Evolutionary conservation across 2,888 invertebrate species (phyloP), one percentile per base, ranked within the genome.

Genomic region (Agrilus biguttatus): DNA sequence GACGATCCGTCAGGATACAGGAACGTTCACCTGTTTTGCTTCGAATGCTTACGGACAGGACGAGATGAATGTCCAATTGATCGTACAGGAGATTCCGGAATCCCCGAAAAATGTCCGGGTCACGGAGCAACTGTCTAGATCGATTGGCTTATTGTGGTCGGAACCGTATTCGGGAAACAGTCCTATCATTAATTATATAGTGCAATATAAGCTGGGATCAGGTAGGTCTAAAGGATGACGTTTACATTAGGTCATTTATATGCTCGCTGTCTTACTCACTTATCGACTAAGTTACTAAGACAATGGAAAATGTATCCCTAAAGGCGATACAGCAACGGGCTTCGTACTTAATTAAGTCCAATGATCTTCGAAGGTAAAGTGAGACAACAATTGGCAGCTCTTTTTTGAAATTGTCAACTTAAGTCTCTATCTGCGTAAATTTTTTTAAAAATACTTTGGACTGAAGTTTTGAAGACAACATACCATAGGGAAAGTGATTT

Each of bases 41-140:
- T 82, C 83, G 53, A 95, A 93, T 66, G 76, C 83, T 40, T 93
- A 87, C 59, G 95, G 93, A 8, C 82, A 84, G 54, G 92, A 91
- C 57, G 84, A 88, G 64, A 86, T 90, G 79, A 80, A 84, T 41
- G 86, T 91, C 62, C 86, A 90, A 60, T 74, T 93, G 47, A 83
- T 90, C 41, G 87, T 93, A 23, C 88, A 92, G 72, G 82, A 92
- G 73, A 83, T 85, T 36, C 91, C 92, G 1, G 92, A 92, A 65
- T 80, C 86, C 62, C 91, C 92, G 4, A 80, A 83, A 60, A 87
- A 88, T 60, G 78, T 91, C 50, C 75, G 84, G 53, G 82, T 90
- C 40, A 80, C 83, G 56, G 87, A 89, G 51, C 86, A 86, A 59
- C 82, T 85, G 55, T 88, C 90, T 45, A 74, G 88, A 46, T 79